Evolutionary conservation across 2,888 invertebrate genomes (phyloP).

Genomic region (Salpingus planirostris): DNA sequence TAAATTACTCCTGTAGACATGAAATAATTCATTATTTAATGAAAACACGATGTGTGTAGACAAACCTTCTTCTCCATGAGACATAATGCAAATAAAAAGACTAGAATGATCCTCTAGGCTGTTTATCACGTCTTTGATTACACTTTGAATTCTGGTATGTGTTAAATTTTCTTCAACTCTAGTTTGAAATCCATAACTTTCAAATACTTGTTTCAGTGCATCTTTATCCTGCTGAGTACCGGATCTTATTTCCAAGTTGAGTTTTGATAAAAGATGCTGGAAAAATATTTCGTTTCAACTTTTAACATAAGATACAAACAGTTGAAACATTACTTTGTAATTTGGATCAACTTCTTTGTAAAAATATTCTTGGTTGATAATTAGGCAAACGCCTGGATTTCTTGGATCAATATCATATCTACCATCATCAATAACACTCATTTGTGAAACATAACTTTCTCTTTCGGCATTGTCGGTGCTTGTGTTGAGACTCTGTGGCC

Average conservation of each 20-base stretch:
- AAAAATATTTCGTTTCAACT: too few relatives aligned
- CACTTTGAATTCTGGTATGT: conserved; percentile 26
- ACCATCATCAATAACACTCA: too few relatives aligned
- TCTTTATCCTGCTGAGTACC: conserved; percentile 38
- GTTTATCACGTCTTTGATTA: conserved; percentile 24
- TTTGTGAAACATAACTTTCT: too few relatives aligned
- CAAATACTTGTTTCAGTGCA: conserved; percentile 33
- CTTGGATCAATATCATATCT: conserved; percentile 26
- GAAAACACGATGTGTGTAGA: conserved; percentile 3
- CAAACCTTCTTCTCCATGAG: conserved; percentile 41
- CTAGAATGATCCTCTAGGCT: conserved; percentile 32
- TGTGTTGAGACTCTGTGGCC: too few relatives aligned
- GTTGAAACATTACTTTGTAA: background rate
- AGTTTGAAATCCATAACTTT: conserved; percentile 35
- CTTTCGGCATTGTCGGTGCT: background rate
- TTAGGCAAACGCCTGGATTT: conserved; percentile 36
- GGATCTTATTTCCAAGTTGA: conserved; percentile 31
- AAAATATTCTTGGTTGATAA: conserved; percentile 39
- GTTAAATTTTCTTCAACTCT: conserved; percentile 27
- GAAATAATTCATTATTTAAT: conserved; percentile 3
- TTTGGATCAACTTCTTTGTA: conserved; percentile 20
- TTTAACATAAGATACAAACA: too few relatives aligned
- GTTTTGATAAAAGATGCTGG: too few relatives aligned
- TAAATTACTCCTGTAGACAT: conserved; percentile 47
- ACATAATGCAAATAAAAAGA: conserved; percentile 41